Evolutionary conservation across 2,113 vertebrate species (phyloP), one percentile per base, ranked within the genome.

Genomic region (Channa argus): DNA sequence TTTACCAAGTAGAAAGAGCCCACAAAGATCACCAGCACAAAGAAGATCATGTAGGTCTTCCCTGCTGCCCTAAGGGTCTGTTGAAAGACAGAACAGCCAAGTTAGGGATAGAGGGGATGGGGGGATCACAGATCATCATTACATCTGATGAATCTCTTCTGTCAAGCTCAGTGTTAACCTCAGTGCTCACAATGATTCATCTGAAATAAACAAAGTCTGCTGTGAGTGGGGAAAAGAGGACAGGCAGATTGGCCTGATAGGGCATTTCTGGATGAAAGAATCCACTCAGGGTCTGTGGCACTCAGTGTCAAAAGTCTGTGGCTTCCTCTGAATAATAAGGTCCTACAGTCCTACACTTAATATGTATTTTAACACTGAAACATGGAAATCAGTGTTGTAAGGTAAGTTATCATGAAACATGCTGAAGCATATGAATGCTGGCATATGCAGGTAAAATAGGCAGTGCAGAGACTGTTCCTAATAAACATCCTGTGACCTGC

Each of bases 41-140:
- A 99, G 94, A 99, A 99, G 91, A 99, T 97, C 98, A 99, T 99
- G 93, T 99, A 99, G 49, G 98, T 99, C 91, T 99, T 99, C 52
- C 98, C 98, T 55, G 98, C 97, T 0, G 98, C 97, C 84, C 98
- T 92, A 79, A 99, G 91, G 2, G 96, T 98, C 98, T 99, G 90
- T 76, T 46, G 56, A 51, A 52, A 63, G 13, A 66, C 13, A 49
- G 47, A 0, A 50, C 8, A 13, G 0, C 36, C 53, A 13, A 60
- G 47, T 63, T 41, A 33, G 43, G 43, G 36, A 11, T 41, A 15
- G 10, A n/a, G 9, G 7, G 39, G 38, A 15, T 8, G 33, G 6
- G 5, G 5, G 34, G 14, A 56, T 24, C 7, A 60, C 49, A 65
- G 59, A 55, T 12, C 43, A 14, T 46, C 5, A 53, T 68, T 60